These are phyloP conservation scores for Acanthopagrus latus DNA, from an alignment of 2,797 vertebrate genomes.

Conservation along the genomic window DNA sequence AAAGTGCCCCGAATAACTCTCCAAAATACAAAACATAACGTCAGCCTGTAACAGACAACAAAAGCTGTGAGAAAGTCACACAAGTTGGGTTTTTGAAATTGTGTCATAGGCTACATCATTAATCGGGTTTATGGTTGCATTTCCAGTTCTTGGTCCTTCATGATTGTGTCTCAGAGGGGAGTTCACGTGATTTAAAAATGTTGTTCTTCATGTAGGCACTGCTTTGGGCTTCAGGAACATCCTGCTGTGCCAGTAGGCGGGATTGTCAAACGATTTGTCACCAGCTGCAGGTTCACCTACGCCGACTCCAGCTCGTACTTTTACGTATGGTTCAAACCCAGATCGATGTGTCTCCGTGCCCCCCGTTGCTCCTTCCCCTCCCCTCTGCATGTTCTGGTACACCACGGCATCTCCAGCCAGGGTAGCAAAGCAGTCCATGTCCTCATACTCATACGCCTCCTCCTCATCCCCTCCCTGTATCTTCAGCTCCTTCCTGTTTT, in stretches of 20 bases:
- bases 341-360: conserved; percentile 28
- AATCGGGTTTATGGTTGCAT: conserved; percentile 40
- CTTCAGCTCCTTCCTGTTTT: conserved; percentile 75
- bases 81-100: neutral
- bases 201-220: conserved; percentile 86
- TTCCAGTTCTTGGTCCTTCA: conserved; percentile 76
- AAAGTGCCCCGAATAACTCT: conserved; percentile 57
- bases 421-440: conserved; percentile 87
- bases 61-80: conserved; percentile 23
- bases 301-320: conserved; percentile 80
- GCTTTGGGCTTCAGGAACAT: conserved; percentile 88
- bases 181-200: conserved; percentile 31
- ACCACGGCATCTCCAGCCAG: conserved; percentile 62
- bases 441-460: conserved; percentile 90
- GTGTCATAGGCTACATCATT: conserved; percentile 57
- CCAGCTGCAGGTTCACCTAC: conserved; percentile 60
- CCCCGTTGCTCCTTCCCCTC: conserved; percentile 50
- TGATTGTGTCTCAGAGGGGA: conserved; percentile 54
- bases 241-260: conserved; percentile 96
- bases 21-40: conserved; percentile 38
- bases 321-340: conserved; percentile 78
- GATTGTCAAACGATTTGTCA: conserved; percentile 94
- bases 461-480: conserved; percentile 55
- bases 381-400: conserved; percentile 81
- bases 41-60: conserved; percentile 38